Percentiles rank a stretch among this genome's conserved stretches.
These are phyloP conservation scores for Cyclophora albipunctata DNA, from an alignment of 2,888 invertebrate genomes.

Conservation along the genomic window DNA sequence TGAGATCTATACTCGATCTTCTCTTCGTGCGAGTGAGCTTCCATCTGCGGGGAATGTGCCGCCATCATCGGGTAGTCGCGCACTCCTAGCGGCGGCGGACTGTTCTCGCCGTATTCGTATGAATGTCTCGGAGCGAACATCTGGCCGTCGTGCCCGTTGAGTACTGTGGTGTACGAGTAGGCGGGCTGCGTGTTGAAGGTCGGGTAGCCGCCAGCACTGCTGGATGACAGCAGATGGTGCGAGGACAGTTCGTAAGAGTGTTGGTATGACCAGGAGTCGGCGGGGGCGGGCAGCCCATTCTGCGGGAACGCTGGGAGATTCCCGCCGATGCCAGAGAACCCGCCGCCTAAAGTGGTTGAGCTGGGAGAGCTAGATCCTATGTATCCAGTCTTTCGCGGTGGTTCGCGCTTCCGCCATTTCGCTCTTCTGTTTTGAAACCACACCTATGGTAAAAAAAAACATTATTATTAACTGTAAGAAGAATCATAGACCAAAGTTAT, in stretches of 20 bases:
- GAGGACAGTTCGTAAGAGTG: conserved; percentile 85
- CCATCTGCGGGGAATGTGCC: conserved; percentile 77
- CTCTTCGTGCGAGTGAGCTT: conserved; percentile 71
- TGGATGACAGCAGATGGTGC: conserved; percentile 83
- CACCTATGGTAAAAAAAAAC: conserved; percentile 55
- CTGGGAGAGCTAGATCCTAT: conserved; percentile 82
- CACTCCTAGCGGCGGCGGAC: conserved; percentile 78
- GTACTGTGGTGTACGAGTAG: conserved; percentile 79
- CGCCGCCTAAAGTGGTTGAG: conserved; percentile 79
- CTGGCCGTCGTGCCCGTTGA: conserved; percentile 84
- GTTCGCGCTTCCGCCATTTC: conserved; percentile 95
- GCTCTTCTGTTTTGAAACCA: conserved; percentile 95
- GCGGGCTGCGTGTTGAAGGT: conserved; percentile 77
- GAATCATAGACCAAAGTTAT: no score
- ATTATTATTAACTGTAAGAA: neutral
- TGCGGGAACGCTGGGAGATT: conserved; percentile 75
- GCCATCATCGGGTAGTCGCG: conserved; percentile 80
- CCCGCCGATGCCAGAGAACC: conserved; percentile 69
- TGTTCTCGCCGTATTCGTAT: conserved; percentile 76
- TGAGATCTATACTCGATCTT: conserved; percentile 62
- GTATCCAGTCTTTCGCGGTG: conserved; percentile 91
- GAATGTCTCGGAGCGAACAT: conserved; percentile 80
- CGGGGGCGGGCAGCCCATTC: conserved; percentile 78
- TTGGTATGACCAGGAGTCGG: conserved; percentile 88
- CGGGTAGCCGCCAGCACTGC: conserved; percentile 77